Base-by-base conservation (phyloP, 2,113 vertebrate genomes). In the Nyctibius bracteatus region DNA sequence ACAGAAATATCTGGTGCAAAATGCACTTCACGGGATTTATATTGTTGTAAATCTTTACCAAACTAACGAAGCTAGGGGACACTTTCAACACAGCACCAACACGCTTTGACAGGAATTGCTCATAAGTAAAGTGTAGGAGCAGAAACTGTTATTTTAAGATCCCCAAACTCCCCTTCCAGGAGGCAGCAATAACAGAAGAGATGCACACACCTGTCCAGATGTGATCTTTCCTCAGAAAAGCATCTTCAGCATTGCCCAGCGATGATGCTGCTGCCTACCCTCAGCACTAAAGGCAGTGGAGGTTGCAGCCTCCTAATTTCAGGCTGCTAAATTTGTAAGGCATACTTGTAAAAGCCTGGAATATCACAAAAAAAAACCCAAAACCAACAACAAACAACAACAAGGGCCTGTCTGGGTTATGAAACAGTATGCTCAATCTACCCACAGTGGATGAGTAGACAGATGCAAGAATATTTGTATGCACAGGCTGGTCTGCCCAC, bases 401-500 rank as follows among this genome's bases (percentile, higher is more conserved):
- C 10, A 52, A 41, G 12, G 6, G 12, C 9, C 12, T 43, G 3
- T 28, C 47, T 80, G 33, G 9, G 7, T 51, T 65, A 27, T 30
- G 22, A 80, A 86, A 35, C 1, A 0, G 16, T 35, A 1, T 1
- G 2, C 13, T 46, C 5, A 7, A 2, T 47, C 58, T 39, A 27
- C 10, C 2, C 43, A 33, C 44, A 41, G 22, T 10, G 43, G 22
- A n/a, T 28, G 68, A 11, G 10, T 3, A 77, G 27, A 33, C 1
- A 65, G 37, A 83, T 33, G 8, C 12, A 79, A 85, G 14, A 43
- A 23, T 4, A 46, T 14, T 46, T n/a, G 41, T n/a, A 27, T 2
- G 18, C 15, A 46, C 5, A 52, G 18, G 4, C 33, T 86, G 35
- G 10, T 67, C 58, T 82, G 14, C 7, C 9, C 0, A 0, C 10